phyloP scores from a whole-genome alignment of 2,113 vertebrate genomes.

The Cathartes aura region DNA sequence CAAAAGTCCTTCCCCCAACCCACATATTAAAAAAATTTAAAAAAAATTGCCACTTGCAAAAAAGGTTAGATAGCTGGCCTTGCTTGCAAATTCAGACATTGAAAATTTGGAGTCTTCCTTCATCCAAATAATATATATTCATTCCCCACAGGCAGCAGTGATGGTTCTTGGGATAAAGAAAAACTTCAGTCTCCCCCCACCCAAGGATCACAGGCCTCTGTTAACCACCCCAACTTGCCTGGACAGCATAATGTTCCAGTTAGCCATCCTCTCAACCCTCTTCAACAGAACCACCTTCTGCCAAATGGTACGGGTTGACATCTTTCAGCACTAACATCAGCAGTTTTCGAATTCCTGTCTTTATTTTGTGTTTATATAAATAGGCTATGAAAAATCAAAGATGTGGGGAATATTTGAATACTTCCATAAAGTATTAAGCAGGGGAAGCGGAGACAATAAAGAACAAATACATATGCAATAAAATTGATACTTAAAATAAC shows the following conservation, averaged over 20 bases:
- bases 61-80: constrained; percentile 23
- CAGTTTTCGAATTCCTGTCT: constrained; percentile 30
- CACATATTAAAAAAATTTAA: background rate
- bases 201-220: constrained; percentile 75
- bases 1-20: background rate
- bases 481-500: constrained; percentile 23
- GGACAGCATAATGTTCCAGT: constrained; percentile 75
- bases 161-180: constrained; percentile 83
- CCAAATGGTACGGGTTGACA: constrained; percentile 78
- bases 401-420: background rate
- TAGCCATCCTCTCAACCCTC: constrained; percentile 79
- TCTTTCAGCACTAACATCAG: constrained; percentile 65
- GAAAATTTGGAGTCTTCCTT: constrained; percentile 64
- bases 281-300: constrained; percentile 79
- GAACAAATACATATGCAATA: background rate
- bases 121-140: constrained; percentile 78
- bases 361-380: constrained; percentile 31
- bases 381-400: constrained; percentile 22
- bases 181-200: constrained; percentile 71
- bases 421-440: background rate
- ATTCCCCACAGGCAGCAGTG: constrained; percentile 80
- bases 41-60: background rate
- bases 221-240: constrained; percentile 71
- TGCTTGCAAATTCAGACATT: constrained; percentile 46
- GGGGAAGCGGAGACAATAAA: background rate